phyloP scores from a whole-genome alignment of 2,113 vertebrate genomes.

The Pterocles orientalis region DNA sequence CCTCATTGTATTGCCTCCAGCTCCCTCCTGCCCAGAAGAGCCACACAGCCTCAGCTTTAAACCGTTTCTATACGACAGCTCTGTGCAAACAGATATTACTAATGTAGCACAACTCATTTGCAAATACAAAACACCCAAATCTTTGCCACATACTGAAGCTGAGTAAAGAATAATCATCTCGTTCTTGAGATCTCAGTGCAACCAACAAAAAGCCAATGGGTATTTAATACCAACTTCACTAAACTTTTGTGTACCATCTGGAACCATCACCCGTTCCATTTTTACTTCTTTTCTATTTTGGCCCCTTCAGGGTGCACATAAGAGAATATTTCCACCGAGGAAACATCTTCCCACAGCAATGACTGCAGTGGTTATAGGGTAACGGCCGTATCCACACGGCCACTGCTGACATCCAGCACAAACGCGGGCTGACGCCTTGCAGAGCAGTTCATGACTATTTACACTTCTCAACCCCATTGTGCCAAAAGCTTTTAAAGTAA shows the following conservation, averaged over 20 bases:
- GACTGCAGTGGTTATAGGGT: accelerated
- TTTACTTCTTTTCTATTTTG: background rate
- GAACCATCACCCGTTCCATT: accelerated
- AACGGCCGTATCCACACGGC: accelerated
- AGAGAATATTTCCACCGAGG: background rate
- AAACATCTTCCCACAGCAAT: background rate
- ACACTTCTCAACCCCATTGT: background rate
- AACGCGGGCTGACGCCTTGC: background rate
- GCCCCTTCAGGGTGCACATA: background rate
- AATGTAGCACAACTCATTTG: accelerated
- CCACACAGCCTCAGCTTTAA: accelerated
- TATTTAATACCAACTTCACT: background rate
- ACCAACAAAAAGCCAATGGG: background rate
- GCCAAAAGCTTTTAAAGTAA: conserved; percentile 42
- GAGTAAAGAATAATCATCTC: background rate
- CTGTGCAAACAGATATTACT: background rate
- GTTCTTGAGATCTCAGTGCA: accelerated
- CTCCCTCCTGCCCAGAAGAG: background rate
- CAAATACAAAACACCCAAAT: background rate
- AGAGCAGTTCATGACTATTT: conserved; percentile 16
- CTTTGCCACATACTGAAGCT: accelerated
- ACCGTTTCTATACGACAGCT: accelerated
- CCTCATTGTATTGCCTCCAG: background rate
- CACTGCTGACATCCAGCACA: background rate
- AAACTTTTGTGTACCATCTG: accelerated